Base-by-base conservation (phyloP, 2,797 vertebrate species). In the Sebastes hubbsi region DNA sequence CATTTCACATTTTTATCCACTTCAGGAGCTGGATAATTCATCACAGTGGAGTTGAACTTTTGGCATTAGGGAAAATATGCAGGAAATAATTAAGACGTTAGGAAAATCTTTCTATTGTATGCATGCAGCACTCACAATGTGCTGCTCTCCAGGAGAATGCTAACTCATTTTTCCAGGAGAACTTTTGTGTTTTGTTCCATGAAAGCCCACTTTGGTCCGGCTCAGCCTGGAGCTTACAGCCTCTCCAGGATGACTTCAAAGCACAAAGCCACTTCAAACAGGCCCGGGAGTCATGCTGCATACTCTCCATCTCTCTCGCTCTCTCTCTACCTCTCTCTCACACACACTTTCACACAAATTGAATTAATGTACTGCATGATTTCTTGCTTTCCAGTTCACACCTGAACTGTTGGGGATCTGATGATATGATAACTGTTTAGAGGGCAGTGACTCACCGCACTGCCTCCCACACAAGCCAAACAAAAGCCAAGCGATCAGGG, bases 241-340 rank as follows among this genome's bases (percentile, higher is more conserved):
- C 88, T 92, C 88, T 93, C 84, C 83, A 93, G 83, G 88, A 80
- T 84, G 88, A 87, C 94, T 94, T 95, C 94, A 95, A 95, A 95
- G 94, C 88, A 87, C 73, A 85, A 88, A 90, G 89, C 87, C 84
- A 92, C 94, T 95, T 96, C 94, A 96, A 95, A 95, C 93, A 90
- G 87, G 66, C 77, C 82, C 10, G 52, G 83, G 90, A 93, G 88
- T 91, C 90, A 82, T 52, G 34, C 46, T 11, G 11, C 36, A 62
- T 14, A 78, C 61, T 3, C 73, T 3, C 30, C 25, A 56, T 14
- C 52, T 6, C 65, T 8, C 34, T 34, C 42, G 38, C 42, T 55
- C 29, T 42, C 34, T 12, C 32, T 38, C 36, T 38, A 5, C 5
- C 36, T 38, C 36, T 38, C 36, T 36, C 36, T 58, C 56, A n/a